Conservation (phyloP, 2,113 vertebrate genomes). For the Excalfactoria chinensis region DNA sequence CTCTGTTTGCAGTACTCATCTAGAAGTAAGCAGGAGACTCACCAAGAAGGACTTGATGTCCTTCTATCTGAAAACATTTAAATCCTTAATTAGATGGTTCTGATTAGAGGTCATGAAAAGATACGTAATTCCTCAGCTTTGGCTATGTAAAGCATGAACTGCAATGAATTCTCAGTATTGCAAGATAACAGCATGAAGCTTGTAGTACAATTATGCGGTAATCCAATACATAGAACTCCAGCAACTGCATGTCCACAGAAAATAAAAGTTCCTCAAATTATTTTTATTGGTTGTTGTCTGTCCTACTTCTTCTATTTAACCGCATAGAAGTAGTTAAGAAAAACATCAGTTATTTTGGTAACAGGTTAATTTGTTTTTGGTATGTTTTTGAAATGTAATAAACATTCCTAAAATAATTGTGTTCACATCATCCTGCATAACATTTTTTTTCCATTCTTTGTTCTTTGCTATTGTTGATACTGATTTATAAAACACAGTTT, state of each 20-base stretch:
- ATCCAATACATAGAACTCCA: not conserved
- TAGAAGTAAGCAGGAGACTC: not conserved
- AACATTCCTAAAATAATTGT: not conserved
- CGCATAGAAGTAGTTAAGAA: not conserved
- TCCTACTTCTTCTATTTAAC: not conserved
- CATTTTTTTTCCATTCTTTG: not conserved
- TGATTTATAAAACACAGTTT: not conserved
- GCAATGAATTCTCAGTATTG: not conserved
- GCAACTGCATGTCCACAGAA: not conserved
- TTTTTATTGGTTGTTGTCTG: not conserved
- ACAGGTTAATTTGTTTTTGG: not conserved
- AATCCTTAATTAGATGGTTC: not conserved
- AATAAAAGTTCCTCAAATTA: not conserved
- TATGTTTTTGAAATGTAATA: not conserved
- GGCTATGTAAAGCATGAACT: not conserved
- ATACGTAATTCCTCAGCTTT: not conserved
- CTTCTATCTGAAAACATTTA: not conserved
- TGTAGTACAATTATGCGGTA: not conserved
- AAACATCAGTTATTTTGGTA: not conserved
- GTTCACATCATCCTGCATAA: not conserved
- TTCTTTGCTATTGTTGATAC: not conserved
- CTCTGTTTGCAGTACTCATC: not conserved
- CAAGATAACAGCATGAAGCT: not conserved
- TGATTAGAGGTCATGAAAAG: not conserved
- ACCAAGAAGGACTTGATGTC: not conserved